These are phyloP conservation scores for Lycaena phlaeas DNA, from an alignment of 2,888 invertebrate species.

Conservation along the genomic window DNA sequence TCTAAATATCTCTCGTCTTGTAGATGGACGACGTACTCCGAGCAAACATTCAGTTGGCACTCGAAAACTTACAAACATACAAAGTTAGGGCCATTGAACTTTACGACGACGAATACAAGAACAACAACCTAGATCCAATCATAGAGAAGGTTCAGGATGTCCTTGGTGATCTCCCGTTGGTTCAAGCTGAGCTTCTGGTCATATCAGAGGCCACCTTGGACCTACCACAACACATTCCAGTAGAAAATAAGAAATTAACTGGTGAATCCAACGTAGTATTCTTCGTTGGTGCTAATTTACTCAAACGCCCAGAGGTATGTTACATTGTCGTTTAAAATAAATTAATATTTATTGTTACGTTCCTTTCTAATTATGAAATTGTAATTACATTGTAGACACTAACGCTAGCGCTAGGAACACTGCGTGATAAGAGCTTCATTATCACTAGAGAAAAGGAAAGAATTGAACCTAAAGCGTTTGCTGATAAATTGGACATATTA, in stretches of 20 bases:
- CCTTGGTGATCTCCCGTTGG: slow-evolving; percentile 78
- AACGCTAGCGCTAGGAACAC: slow-evolving; percentile 50
- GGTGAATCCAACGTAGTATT: slow-evolving; percentile 65
- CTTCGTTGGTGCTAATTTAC: slow-evolving; percentile 64
- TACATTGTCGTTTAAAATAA: too few relatives aligned
- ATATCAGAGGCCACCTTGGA: slow-evolving; percentile 63
- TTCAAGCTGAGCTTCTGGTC: slow-evolving; percentile 77
- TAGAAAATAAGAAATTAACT: slow-evolving; percentile 76
- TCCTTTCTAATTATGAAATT: background rate
- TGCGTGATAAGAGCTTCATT: slow-evolving; percentile 74
- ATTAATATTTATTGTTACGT: background rate
- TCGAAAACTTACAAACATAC: slow-evolving; percentile 78
- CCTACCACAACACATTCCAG: slow-evolving; percentile 62
- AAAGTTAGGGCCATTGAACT: slow-evolving; percentile 76
- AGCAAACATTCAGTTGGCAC: slow-evolving; percentile 77
- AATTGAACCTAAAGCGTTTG: slow-evolving; percentile 50
- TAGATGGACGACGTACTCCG: slow-evolving; percentile 71
- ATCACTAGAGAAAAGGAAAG: slow-evolving; percentile 72
- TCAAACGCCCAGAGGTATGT: slow-evolving; percentile 62
- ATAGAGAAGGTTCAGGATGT: slow-evolving; percentile 71
- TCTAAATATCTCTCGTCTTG: slow-evolving; percentile 8
- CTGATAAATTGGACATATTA: slow-evolving; percentile 61
- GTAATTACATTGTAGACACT: slow-evolving; percentile 38
- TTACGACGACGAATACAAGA: slow-evolving; percentile 63
- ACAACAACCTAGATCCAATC: slow-evolving; percentile 56